Conservation (phyloP, 2,797 vertebrate species). For the Tympanoctomys barrerae region DNA sequence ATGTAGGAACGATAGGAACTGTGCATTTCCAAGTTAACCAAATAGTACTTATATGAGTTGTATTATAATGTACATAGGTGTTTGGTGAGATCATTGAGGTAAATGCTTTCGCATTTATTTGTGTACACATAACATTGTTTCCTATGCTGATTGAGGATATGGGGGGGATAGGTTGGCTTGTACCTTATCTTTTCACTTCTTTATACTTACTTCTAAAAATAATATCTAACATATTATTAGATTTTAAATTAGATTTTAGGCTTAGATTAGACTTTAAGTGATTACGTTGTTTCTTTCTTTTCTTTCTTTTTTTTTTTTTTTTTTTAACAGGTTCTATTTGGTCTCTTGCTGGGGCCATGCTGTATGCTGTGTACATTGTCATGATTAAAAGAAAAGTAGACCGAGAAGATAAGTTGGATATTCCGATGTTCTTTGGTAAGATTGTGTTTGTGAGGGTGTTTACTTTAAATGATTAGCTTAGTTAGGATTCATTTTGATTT, state of each 20-base stretch:
- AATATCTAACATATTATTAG: neutral
- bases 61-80: neutral
- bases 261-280: conserved; percentile 43
- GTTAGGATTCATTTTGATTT: neutral
- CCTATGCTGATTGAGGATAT: neutral
- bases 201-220: conserved; percentile 11
- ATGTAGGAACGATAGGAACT: neutral
- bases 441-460: conserved; percentile 25
- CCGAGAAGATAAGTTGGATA: conserved; percentile 97
- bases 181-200: conserved; percentile 41
- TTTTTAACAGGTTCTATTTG: conserved; percentile 93
- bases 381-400: conserved; percentile 98
- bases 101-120: conserved; percentile 43
- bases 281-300: conserved; percentile 57
- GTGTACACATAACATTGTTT: conserved; percentile 36
- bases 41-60: neutral
- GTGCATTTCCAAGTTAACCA: conserved; percentile 33
- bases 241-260: conserved; percentile 19
- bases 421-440: conserved; percentile 99
- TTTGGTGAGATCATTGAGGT: conserved; percentile 36
- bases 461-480: conserved; percentile 38
- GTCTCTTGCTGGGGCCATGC: conserved; percentile 95
- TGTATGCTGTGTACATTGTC: conserved; percentile 97
- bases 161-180: neutral
- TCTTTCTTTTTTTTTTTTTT: conserved; percentile 62